Percentiles rank a stretch among this genome's conserved stretches.
phyloP scores from a whole-genome alignment of 64 coral and sea anemone species.

The Actinia equina region DNA sequence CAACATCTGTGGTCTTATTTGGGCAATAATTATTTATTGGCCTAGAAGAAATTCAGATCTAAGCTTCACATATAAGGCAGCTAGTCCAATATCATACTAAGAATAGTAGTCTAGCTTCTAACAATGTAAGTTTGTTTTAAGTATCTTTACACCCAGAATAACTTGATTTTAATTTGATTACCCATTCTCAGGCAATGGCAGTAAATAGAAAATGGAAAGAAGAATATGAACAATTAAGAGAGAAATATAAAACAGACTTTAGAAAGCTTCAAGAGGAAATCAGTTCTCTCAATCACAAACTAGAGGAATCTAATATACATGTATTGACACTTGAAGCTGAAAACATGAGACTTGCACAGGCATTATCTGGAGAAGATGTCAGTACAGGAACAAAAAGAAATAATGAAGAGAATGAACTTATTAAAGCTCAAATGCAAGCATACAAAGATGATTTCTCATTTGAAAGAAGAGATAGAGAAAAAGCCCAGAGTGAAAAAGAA shows the following conservation, averaged over 20 bases:
- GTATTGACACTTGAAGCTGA: slow-evolving; percentile 80
- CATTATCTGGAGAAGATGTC: slow-evolving; percentile 24
- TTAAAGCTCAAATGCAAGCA: slow-evolving; percentile 77
- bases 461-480: slow-evolving; percentile 78
- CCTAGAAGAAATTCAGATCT: too few relatives aligned
- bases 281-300: slow-evolving; percentile 60
- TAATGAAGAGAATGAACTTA: slow-evolving; percentile 60
- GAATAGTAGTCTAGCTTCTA: too few relatives aligned
- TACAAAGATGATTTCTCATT: slow-evolving; percentile 87
- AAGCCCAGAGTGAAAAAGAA: slow-evolving; percentile 75
- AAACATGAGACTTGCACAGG: slow-evolving; percentile 70
- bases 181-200: slow-evolving; percentile 53
- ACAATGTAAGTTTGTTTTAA: not conserved
- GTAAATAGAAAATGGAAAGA: slow-evolving; percentile 89
- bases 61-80: too few relatives aligned
- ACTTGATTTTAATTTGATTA: not conserved
- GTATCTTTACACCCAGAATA: not conserved
- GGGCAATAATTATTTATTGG: too few relatives aligned
- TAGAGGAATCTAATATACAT: slow-evolving; percentile 81
- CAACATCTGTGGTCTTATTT: too few relatives aligned
- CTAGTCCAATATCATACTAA: too few relatives aligned
- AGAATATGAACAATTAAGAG: slow-evolving; percentile 69
- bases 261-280: slow-evolving; percentile 61
- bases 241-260: slow-evolving; percentile 52
- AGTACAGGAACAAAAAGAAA: not conserved